These are phyloP conservation scores for Centropristis striata DNA, from an alignment of 2,113 vertebrate genomes.

Conservation along the genomic window DNA sequence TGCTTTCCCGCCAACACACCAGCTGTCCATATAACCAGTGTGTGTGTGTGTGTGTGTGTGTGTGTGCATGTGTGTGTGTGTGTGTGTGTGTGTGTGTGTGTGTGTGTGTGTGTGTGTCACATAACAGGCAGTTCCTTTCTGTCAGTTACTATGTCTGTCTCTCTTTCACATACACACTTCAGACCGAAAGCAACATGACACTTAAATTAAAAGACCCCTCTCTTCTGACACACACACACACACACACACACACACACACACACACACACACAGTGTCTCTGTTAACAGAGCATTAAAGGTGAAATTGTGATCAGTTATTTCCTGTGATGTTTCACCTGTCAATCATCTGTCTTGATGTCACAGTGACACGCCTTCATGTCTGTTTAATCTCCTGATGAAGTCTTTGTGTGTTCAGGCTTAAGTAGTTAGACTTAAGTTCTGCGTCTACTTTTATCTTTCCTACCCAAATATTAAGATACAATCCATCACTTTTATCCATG, in stretches of 20 bases:
- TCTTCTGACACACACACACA: slow-evolving; percentile 28
- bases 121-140: slow-evolving; percentile 53
- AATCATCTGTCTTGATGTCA: neutral
- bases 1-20: slow-evolving; percentile 72
- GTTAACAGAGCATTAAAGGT: neutral
- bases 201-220: slow-evolving; percentile 40
- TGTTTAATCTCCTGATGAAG: neutral
- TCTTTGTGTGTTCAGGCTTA: no score
- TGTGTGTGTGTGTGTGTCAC: slow-evolving; percentile 44
- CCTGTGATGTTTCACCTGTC: neutral
- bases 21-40: slow-evolving; percentile 70
- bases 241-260: slow-evolving; percentile 13
- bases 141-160: slow-evolving; percentile 25
- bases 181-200: slow-evolving; percentile 62
- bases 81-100: slow-evolving; percentile 45
- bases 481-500: no score
- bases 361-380: neutral
- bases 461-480: no score
- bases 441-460: no score
- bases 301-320: neutral
- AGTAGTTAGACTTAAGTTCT: no score
- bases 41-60: no score
- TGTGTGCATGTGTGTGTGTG: slow-evolving; percentile 40
- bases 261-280: neutral
- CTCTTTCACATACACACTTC: slow-evolving; percentile 47